A percentile compares a stretch with the other conserved stretches of the same genome.
Evolutionary conservation across 1,140 invertebrate genomes (phyloP).

Genomic region (Acarapis woodi): DNA sequence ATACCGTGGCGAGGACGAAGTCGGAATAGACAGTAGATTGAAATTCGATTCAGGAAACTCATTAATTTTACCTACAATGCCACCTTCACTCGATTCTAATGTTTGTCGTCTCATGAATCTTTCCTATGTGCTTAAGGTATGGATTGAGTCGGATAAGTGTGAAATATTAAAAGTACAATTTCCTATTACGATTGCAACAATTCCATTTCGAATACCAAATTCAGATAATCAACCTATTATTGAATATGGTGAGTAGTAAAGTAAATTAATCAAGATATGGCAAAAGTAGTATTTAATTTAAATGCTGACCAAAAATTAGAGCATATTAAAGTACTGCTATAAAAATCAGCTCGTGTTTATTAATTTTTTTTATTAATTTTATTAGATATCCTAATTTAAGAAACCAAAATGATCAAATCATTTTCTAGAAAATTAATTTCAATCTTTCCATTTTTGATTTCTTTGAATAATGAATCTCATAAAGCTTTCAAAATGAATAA

Average conservation of each 20-base stretch:
- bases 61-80: conserved; percentile 42
- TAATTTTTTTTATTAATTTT: too few species aligned
- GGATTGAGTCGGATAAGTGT: conserved; percentile 35
- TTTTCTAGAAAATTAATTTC: too few species aligned
- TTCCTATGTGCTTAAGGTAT: conserved; percentile 45
- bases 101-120: conserved; percentile 45
- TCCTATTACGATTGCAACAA: conserved; percentile 47
- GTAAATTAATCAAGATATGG: too few species aligned
- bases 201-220: conserved; percentile 45
- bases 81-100: conserved; percentile 34
- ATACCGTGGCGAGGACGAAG: conserved; percentile 31
- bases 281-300: too few species aligned
- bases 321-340: too few species aligned
- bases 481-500: too few species aligned
- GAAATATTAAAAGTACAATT: conserved; percentile 44
- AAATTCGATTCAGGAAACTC: conserved; percentile 32
- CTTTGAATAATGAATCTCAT: too few species aligned
- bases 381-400: too few species aligned
- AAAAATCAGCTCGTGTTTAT: too few species aligned
- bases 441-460: too few species aligned
- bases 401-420: too few species aligned
- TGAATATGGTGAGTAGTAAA: conserved; percentile 36
- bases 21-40: conserved; percentile 27
- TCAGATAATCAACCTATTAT: conserved; percentile 30
- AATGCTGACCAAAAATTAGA: too few species aligned